Conservation (phyloP, 1,140 invertebrate species). For the Bombus terrestris region DNA sequence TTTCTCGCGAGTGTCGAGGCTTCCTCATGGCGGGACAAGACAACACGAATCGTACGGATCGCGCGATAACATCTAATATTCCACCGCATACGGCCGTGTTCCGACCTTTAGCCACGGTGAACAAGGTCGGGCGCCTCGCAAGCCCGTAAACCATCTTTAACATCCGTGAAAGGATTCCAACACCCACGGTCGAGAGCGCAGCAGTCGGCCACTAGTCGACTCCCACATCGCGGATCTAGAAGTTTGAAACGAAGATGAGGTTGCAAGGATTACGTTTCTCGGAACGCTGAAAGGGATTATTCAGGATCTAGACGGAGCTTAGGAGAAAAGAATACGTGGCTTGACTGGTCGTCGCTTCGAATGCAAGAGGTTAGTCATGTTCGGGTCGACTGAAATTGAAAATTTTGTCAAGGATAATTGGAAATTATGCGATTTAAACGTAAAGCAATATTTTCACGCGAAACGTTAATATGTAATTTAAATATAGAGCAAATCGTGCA, state of each 20-base stretch:
- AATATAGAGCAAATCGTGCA: no score
- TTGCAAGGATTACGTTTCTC: conserved; percentile 55
- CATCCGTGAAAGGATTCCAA: conserved; percentile 75
- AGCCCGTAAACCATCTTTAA: conserved; percentile 75
- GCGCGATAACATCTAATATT: conserved; percentile 68
- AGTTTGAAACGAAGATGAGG: conserved; percentile 52
- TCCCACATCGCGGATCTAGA: conserved; percentile 65
- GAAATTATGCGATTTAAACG: no score
- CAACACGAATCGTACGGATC: conserved; percentile 27
- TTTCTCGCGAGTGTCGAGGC: not conserved
- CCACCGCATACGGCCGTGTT: conserved; percentile 53
- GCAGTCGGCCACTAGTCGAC: conserved; percentile 55
- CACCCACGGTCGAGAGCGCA: conserved; percentile 67
- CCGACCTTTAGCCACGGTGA: conserved; percentile 71
- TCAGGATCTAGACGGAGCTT: not conserved
- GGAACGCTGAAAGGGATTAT: conserved; percentile 52
- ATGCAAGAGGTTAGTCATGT: not conserved
- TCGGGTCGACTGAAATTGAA: not conserved
- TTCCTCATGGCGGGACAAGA: conserved; percentile 3
- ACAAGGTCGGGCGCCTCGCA: conserved; percentile 74
- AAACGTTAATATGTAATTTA: no score
- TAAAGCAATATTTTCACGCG: not conserved
- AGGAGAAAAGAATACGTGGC: not conserved
- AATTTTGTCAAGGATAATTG: not conserved
- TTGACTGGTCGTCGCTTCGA: not conserved